Evolutionary conservation across 2,113 vertebrate genomes (phyloP).

Genomic region (Peromyscus polionotus): DNA sequence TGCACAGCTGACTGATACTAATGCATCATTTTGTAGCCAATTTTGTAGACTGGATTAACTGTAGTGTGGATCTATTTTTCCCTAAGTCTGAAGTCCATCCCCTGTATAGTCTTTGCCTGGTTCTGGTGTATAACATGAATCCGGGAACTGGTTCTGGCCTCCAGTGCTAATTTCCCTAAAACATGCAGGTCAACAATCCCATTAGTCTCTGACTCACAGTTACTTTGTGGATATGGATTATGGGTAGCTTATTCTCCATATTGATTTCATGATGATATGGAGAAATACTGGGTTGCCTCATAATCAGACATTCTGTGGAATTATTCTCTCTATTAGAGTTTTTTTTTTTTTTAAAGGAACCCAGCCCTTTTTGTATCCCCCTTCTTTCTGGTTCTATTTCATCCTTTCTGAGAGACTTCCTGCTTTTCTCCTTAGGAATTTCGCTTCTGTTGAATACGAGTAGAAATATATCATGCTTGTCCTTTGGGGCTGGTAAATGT

Average conservation of each 20-base stretch:
- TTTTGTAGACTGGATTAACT: too few relatives aligned
- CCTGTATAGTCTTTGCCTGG: neutral
- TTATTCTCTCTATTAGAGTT: neutral
- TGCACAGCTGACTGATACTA: neutral
- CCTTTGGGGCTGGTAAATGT: slow-evolving; percentile 8
- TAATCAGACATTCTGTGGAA: neutral
- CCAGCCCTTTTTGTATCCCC: neutral
- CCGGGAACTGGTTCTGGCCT: neutral
- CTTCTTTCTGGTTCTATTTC: neutral
- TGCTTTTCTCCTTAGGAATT: neutral
- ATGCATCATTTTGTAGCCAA: neutral
- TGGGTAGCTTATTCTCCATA: neutral
- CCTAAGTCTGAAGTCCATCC: neutral
- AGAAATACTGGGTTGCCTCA: neutral
- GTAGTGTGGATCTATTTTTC: neutral
- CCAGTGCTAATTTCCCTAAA: neutral
- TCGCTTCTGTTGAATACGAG: neutral
- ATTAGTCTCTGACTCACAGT: neutral
- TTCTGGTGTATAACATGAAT: neutral
- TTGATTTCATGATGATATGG: neutral
- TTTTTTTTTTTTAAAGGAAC: neutral
- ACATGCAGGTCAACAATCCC: neutral
- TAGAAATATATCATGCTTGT: neutral
- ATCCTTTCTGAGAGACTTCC: neutral
- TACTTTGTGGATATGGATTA: neutral